These are phyloP conservation scores for Lophius piscatorius DNA, from an alignment of 2,113 vertebrate species.

Conservation along the genomic window DNA sequence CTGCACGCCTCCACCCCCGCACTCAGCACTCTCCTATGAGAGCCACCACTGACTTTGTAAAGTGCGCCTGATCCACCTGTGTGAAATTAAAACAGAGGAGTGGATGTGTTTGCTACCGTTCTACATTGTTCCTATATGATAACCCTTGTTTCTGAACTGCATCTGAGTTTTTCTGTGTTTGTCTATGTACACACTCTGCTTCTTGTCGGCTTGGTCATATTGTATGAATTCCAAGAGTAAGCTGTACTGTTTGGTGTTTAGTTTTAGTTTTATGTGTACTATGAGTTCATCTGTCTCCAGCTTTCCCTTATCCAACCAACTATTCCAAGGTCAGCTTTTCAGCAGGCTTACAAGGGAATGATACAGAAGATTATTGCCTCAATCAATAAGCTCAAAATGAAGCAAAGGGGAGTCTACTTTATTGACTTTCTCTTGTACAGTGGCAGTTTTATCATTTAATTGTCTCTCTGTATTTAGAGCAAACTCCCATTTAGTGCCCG, in stretches of 20 bases:
- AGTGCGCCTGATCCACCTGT: conserved; percentile 49
- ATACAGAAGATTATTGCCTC: conserved; percentile 85
- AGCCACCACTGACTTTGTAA: conserved; percentile 42
- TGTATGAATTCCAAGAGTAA: conserved; percentile 34
- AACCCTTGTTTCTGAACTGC: conserved; percentile 36
- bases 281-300: conserved; percentile 52
- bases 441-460: conserved; percentile 86
- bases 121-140: conserved; percentile 36
- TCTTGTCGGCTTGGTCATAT: conserved; percentile 24
- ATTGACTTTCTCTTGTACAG: conserved; percentile 84
- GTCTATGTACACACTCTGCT: conserved; percentile 8
- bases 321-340: conserved; percentile 84
- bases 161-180: conserved; percentile 17
- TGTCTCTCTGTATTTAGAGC: conserved; percentile 83
- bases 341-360: conserved; percentile 82
- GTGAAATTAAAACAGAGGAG: conserved; percentile 50
- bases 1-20: conserved; percentile 10
- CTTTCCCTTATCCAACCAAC: conserved; percentile 73
- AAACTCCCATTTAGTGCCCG: conserved; percentile 77
- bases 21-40: conserved; percentile 13
- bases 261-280: conserved; percentile 51
- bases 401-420: conserved; percentile 84
- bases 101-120: conserved; percentile 43
- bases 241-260: conserved; percentile 26
- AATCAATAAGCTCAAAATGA: conserved; percentile 86